These are phyloP conservation scores for Epinephelus moara DNA, from an alignment of 2,113 vertebrate genomes.

Conservation along the genomic window DNA sequence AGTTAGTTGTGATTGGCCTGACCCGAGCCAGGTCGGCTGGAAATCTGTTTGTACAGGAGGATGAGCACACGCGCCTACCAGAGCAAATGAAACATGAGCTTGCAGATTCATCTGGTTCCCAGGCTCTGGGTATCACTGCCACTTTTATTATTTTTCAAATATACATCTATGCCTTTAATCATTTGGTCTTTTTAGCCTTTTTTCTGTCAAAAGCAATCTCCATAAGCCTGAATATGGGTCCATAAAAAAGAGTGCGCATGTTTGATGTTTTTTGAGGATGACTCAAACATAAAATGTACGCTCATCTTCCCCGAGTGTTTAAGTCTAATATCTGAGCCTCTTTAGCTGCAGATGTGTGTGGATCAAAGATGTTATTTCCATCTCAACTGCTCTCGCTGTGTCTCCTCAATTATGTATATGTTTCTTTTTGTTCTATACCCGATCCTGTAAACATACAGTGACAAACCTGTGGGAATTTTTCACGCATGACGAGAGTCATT, in stretches of 20 bases:
- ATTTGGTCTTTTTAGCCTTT: not conserved
- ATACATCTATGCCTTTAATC: conserved; percentile 1
- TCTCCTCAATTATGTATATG: conserved; percentile 39
- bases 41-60: too few relatives aligned
- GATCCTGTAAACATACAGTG: conserved; percentile 39
- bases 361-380: conserved; percentile 59
- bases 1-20: too few relatives aligned
- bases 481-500: conserved; percentile 37
- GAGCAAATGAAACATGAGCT: too few relatives aligned
- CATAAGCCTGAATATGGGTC: conserved; percentile 1
- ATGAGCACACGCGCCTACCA: too few relatives aligned
- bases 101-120: too few relatives aligned
- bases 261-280: conserved; percentile 49
- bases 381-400: conserved; percentile 16
- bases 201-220: conserved; percentile 17
- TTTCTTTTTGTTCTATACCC: not conserved
- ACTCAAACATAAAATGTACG: conserved; percentile 34
- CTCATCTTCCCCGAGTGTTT: conserved; percentile 22
- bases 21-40: too few relatives aligned
- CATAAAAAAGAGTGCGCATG: conserved; percentile 30
- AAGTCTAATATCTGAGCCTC: conserved; percentile 37
- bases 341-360: not conserved
- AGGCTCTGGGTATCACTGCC: too few relatives aligned
- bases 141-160: conserved; percentile 15
- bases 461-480: conserved; percentile 55